Percentiles rank a stretch among this genome's conserved stretches.
Conservation (phyloP, 2,888 invertebrate species). For the Caenorhabditis japonica region DNA sequence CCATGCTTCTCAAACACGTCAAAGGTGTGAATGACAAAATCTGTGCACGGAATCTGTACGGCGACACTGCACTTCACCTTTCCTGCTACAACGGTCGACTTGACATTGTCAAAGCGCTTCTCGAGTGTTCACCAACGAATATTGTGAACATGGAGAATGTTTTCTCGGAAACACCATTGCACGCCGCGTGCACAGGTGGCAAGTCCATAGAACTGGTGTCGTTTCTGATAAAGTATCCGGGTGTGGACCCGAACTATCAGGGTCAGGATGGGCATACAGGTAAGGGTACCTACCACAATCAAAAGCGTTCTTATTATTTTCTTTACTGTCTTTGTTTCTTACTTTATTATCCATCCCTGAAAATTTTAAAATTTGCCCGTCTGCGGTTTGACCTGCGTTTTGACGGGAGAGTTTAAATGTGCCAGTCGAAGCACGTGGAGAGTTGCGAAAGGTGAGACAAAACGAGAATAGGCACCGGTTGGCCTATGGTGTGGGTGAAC, state of each 20-base stretch:
- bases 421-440: too few species aligned
- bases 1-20: slow-evolving; percentile 75
- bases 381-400: too few species aligned
- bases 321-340: too few species aligned
- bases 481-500: too few species aligned
- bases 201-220: slow-evolving; percentile 79
- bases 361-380: too few species aligned
- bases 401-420: too few species aligned
- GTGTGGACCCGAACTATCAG: slow-evolving; percentile 79
- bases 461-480: too few species aligned
- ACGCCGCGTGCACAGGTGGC: slow-evolving; percentile 79
- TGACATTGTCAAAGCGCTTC: slow-evolving; percentile 78
- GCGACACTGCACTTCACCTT: slow-evolving; percentile 79
- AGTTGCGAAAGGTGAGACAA: too few species aligned
- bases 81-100: slow-evolving; percentile 75
- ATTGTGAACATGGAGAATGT: slow-evolving; percentile 78
- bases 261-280: slow-evolving; percentile 79
- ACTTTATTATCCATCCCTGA: too few species aligned
- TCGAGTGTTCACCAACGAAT: slow-evolving; percentile 59
- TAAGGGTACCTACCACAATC: too few species aligned
- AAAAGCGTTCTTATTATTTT: too few species aligned
- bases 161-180: slow-evolving; percentile 79
- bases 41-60: slow-evolving; percentile 78
- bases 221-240: slow-evolving; percentile 78
- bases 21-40: slow-evolving; percentile 49